Evolutionary conservation across 1,140 invertebrate genomes (phyloP).

Genomic region (Heterodera carotae): DNA sequence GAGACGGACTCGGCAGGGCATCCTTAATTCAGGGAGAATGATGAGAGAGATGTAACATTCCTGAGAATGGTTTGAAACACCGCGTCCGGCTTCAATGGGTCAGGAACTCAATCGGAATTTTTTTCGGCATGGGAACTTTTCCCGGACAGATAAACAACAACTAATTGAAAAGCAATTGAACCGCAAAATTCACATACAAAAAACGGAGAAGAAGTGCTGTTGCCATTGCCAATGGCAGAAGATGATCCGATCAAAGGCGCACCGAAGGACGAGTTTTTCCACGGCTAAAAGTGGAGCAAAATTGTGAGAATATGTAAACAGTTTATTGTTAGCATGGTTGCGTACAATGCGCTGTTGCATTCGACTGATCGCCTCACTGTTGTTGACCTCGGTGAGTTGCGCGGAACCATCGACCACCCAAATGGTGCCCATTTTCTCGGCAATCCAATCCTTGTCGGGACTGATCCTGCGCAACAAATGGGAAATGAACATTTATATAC

Average conservation of each 20-base stretch:
- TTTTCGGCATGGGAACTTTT: too few relatives aligned
- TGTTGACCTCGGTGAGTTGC: background rate
- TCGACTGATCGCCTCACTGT: background rate
- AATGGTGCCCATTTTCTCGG: background rate
- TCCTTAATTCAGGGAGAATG: too few relatives aligned
- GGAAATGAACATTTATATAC: too few relatives aligned
- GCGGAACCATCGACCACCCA: background rate
- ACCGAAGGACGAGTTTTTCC: background rate
- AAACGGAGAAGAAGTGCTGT: background rate
- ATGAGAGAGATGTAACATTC: too few relatives aligned
- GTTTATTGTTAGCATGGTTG: background rate
- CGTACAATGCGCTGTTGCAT: background rate
- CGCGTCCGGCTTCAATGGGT: too few relatives aligned
- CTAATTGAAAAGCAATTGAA: too few relatives aligned
- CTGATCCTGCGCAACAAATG: background rate
- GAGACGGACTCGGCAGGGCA: background rate
- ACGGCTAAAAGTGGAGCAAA: background rate
- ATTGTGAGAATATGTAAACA: too few relatives aligned
- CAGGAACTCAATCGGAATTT: too few relatives aligned
- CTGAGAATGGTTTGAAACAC: too few relatives aligned
- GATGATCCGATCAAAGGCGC: background rate
- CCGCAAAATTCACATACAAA: background rate
- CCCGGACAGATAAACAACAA: too few relatives aligned
- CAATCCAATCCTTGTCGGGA: background rate
- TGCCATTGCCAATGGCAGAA: background rate